These are phyloP conservation scores for Zaprionus ghesquierei DNA, from an alignment of 1,140 invertebrate species.

Conservation along the genomic window DNA sequence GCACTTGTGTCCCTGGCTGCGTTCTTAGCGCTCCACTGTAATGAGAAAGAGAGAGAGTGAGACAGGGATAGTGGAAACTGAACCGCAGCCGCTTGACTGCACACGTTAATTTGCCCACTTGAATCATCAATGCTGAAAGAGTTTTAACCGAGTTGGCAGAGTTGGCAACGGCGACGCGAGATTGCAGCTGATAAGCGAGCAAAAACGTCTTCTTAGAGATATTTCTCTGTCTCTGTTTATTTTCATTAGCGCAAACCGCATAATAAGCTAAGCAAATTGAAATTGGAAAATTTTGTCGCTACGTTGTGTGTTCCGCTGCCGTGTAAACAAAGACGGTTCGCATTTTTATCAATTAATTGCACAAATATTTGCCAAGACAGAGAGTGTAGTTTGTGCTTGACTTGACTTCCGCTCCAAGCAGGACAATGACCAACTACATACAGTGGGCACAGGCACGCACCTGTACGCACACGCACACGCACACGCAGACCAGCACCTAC, in stretches of 20 bases:
- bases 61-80: background rate
- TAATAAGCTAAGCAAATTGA: conserved; percentile 72
- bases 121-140: conserved; percentile 1
- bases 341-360: conserved; percentile 69
- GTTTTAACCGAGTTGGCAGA: too few species aligned
- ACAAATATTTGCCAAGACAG: conserved; percentile 61
- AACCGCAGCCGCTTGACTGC: background rate
- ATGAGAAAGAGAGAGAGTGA: background rate
- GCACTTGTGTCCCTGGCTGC: conserved; percentile 22
- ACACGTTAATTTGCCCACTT: background rate
- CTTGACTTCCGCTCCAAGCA: conserved; percentile 20
- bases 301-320: background rate
- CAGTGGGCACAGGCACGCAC: background rate
- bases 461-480: background rate
- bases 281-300: conserved; percentile 72
- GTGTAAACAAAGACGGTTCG: conserved; percentile 19
- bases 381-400: background rate
- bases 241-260: conserved; percentile 59
- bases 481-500: conserved; percentile 3
- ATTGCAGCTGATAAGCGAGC: background rate
- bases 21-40: conserved; percentile 11
- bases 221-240: conserved; percentile 29
- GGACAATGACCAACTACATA: background rate
- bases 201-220: background rate
- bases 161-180: background rate